Evolutionary conservation across 2,113 vertebrate species (phyloP).

Genomic region (Chloroceryle aenea): DNA sequence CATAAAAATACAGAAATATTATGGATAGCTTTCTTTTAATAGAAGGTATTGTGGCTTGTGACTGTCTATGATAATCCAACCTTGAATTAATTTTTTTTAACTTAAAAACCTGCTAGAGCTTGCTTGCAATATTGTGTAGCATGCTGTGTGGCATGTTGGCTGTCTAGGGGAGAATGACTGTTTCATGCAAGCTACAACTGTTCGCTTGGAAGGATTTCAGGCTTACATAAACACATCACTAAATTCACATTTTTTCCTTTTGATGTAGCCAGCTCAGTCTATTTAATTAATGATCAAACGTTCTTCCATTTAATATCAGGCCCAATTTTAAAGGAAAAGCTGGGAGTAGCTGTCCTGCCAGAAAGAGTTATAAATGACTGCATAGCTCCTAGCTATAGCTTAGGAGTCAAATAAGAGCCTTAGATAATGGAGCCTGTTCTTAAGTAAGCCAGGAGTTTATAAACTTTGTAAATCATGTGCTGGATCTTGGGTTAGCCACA

Average conservation of each 20-base stretch:
- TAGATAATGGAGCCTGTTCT: not conserved
- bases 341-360: not conserved
- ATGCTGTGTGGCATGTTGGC: not conserved
- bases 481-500: not conserved
- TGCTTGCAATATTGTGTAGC: not conserved
- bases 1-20: not conserved
- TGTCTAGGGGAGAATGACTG: not conserved
- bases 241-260: not conserved
- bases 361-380: not conserved
- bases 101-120: not conserved
- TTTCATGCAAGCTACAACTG: not conserved
- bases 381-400: not conserved
- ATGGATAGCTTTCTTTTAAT: not conserved
- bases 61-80: not conserved
- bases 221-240: not conserved
- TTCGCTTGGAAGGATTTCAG: constrained; percentile 22
- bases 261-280: not conserved
- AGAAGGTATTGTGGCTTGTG: not conserved
- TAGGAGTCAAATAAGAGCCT: not conserved
- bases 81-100: not conserved
- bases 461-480: not conserved
- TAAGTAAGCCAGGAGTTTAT: not conserved
- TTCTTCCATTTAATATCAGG: not conserved
- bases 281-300: not conserved
- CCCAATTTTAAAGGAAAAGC: not conserved